phyloP scores from a whole-genome alignment of 2,797 vertebrate genomes.

The Poecilia velifera region DNA sequence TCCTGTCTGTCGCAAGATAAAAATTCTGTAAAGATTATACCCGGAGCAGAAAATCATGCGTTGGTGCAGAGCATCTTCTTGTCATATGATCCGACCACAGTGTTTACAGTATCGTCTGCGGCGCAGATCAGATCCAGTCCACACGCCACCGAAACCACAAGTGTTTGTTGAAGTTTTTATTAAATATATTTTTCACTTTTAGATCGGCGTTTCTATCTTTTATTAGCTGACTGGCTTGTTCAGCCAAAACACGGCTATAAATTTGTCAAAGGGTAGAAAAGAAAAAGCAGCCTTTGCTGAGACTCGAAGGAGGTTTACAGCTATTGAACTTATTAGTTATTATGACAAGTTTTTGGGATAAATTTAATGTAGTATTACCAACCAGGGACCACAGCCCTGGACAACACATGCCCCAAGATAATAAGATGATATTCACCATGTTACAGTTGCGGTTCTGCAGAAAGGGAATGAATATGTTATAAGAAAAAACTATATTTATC shows the following conservation, averaged over 20 bases:
- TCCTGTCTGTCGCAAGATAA: conserved; percentile 29
- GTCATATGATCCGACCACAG: conserved; percentile 55
- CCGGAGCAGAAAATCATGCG: conserved; percentile 51
- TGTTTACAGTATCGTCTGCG: conserved; percentile 43
- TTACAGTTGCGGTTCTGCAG: not conserved
- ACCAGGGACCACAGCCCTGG: not conserved
- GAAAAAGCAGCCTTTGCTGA: too few relatives aligned
- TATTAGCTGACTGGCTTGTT: not conserved
- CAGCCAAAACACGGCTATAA: too few relatives aligned
- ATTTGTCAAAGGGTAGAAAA: too few relatives aligned
- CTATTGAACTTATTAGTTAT: too few relatives aligned
- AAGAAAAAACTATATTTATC: not conserved
- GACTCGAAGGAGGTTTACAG: too few relatives aligned
- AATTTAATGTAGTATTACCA: not conserved
- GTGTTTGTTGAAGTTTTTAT: conserved; percentile 61
- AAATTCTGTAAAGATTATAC: conserved; percentile 53
- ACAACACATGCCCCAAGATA: not conserved
- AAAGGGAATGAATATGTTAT: not conserved
- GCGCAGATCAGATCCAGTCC: conserved; percentile 51
- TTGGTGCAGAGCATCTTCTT: conserved; percentile 49
- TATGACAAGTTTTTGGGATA: not conserved
- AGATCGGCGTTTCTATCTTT: not conserved
- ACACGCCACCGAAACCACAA: conserved; percentile 59
- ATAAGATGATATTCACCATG: not conserved
- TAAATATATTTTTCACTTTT: not conserved